These are phyloP conservation scores for Lamprotornis superbus DNA, from an alignment of 2,113 vertebrate genomes.

Conservation along the genomic window DNA sequence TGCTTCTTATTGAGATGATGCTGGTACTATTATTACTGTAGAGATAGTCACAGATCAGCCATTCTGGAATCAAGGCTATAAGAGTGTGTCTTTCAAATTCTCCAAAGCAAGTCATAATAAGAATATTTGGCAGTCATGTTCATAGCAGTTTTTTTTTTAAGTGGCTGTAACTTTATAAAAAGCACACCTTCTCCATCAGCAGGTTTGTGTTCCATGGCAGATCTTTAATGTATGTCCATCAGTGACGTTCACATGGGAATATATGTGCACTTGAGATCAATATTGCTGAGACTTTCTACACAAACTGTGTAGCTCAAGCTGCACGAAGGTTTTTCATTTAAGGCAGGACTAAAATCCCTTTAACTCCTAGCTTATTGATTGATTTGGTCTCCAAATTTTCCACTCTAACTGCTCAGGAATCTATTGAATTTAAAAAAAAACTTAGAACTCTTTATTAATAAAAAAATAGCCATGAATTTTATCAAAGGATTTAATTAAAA, in stretches of 20 bases:
- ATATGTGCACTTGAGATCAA: neutral
- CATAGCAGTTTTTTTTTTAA: neutral
- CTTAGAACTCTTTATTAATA: neutral
- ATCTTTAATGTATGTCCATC: neutral
- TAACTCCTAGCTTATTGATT: neutral
- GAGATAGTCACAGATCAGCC: neutral
- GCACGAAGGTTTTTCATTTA: neutral
- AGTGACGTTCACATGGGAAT: neutral
- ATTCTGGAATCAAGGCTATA: neutral
- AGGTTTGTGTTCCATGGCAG: neutral
- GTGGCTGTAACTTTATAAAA: neutral
- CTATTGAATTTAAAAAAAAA: neutral
- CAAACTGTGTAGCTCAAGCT: neutral
- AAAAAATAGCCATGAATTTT: neutral
- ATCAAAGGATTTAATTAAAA: neutral
- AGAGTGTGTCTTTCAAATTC: neutral
- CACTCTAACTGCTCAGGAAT: neutral
- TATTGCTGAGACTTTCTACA: neutral
- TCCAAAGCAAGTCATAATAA: neutral
- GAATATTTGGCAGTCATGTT: neutral
- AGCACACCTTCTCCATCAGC: neutral
- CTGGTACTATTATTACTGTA: neutral
- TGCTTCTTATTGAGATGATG: neutral
- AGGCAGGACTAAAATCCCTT: neutral
- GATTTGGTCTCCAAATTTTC: neutral